Conservation (phyloP, 2,888 invertebrate genomes). For the Cheilosia impressa region DNA sequence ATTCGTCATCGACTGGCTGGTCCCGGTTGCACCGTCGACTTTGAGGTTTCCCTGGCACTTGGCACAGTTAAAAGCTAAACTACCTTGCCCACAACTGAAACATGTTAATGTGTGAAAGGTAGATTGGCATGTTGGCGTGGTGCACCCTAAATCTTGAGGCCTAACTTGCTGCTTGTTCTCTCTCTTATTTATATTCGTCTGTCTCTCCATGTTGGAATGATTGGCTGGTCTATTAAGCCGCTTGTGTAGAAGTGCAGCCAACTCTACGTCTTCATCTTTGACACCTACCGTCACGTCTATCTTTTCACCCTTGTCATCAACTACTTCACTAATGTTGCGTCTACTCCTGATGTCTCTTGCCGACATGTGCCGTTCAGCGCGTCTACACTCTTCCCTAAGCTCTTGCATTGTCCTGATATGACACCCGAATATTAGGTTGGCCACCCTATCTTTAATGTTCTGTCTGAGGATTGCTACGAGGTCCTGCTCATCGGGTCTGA, state of each 20-base stretch:
- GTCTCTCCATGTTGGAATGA: background rate
- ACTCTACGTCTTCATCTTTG: background rate
- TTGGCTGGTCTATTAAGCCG: background rate
- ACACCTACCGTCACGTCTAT: background rate
- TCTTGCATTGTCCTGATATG: background rate
- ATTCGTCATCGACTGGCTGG: too few species aligned
- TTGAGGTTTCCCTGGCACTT: too few species aligned
- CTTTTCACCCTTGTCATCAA: too few species aligned
- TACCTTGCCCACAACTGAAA: too few species aligned
- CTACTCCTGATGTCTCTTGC: background rate
- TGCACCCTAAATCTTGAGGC: too few species aligned
- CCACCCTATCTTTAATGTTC: background rate
- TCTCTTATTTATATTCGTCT: too few species aligned
- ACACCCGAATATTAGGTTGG: background rate
- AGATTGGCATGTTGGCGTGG: too few species aligned
- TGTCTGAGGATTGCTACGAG: background rate
- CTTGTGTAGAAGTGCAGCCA: background rate
- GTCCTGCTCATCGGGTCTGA: background rate
- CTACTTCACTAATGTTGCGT: background rate
- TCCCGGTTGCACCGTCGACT: too few species aligned
- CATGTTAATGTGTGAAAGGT: too few species aligned
- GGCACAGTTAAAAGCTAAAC: too few species aligned
- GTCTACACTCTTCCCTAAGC: background rate
- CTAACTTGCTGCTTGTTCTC: too few species aligned
- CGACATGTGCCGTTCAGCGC: background rate